A percentile compares a stretch with the other conserved stretches of the same genome.
These are phyloP conservation scores for Hippocampus mohnikei DNA, from an alignment of 2,113 vertebrate species.

Conservation along the genomic window DNA sequence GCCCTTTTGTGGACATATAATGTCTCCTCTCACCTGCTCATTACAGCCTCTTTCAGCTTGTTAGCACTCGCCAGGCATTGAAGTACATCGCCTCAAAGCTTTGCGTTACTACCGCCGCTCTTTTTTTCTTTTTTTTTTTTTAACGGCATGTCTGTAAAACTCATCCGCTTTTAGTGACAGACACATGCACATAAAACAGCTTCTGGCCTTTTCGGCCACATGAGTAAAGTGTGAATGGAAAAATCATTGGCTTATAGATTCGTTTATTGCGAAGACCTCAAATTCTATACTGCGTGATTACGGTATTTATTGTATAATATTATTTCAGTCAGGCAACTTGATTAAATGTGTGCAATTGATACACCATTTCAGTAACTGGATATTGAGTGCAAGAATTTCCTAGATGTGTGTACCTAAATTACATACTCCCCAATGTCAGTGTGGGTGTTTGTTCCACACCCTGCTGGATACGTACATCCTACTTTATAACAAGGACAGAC, in stretches of 20 bases:
- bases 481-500: constrained; percentile 44
- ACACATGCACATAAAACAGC: constrained; percentile 14
- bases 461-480: constrained; percentile 39
- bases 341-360: background rate
- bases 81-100: constrained; percentile 45
- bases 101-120: constrained; percentile 23
- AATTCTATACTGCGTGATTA: background rate
- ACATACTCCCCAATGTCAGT: constrained; percentile 24
- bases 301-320: constrained; percentile 2
- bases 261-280: background rate
- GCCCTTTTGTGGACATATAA: constrained; percentile 29
- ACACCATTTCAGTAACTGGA: background rate
- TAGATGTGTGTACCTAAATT: constrained; percentile 10
- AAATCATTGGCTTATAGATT: constrained; percentile 12
- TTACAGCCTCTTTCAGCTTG: constrained; percentile 50
- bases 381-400: background rate
- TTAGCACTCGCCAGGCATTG: constrained; percentile 43
- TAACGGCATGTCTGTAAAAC: constrained; percentile 31
- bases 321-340: background rate
- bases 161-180: constrained; percentile 30
- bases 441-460: constrained; percentile 36
- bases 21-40: constrained; percentile 52
- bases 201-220: constrained; percentile 20
- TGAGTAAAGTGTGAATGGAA: constrained; percentile 20
- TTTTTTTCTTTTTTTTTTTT: constrained; percentile 23